These are phyloP conservation scores for Echinops telfairi DNA, from an alignment of 2,113 vertebrate species.

Conservation along the genomic window DNA sequence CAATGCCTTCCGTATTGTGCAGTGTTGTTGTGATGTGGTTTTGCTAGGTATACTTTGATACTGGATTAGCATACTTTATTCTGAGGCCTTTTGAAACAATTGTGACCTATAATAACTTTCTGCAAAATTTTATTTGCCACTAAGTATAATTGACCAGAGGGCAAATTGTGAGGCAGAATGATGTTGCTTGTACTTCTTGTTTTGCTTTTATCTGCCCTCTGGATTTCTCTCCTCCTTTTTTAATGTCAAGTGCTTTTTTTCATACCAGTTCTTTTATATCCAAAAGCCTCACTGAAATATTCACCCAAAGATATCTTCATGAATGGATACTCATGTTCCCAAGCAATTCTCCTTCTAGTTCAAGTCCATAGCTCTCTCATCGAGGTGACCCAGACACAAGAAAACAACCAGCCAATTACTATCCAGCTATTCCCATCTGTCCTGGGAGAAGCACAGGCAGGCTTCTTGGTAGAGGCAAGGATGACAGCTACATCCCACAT, in stretches of 20 bases:
- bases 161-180: neutral
- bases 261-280: neutral
- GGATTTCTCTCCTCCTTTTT: neutral
- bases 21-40: neutral
- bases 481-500: too few relatives aligned
- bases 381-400: conserved; percentile 19
- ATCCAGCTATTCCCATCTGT: neutral
- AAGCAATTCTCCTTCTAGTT: neutral
- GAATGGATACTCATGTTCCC: neutral
- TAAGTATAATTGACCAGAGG: neutral
- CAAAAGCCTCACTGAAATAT: neutral
- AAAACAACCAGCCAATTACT: neutral
- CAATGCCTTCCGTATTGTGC: neutral
- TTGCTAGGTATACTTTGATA: neutral
- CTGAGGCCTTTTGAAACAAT: neutral
- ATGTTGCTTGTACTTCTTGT: neutral
- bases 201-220: neutral
- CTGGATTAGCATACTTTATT: neutral
- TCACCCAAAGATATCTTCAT: neutral
- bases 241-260: neutral
- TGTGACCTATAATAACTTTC: neutral
- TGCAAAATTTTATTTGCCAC: conserved; percentile 8
- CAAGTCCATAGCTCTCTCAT: neutral
- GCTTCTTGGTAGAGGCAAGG: too few relatives aligned
- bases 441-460: too few relatives aligned